phyloP scores from a whole-genome alignment of 2,888 invertebrate genomes.

The Thyatira batis region DNA sequence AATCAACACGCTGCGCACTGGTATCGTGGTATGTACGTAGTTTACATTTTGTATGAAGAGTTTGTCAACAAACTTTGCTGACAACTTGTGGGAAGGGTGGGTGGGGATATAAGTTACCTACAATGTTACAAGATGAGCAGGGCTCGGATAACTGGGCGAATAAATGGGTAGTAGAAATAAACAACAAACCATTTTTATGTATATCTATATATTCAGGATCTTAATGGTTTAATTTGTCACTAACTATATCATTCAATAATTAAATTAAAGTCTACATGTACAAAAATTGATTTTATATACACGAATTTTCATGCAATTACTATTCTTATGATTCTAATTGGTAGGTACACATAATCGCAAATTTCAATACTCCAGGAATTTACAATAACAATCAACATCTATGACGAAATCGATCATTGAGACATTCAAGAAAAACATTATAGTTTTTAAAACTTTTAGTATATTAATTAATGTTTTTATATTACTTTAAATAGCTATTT shows the following conservation, averaged over 20 bases:
- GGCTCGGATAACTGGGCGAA: neutral
- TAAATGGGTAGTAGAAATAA: constrained; percentile 15
- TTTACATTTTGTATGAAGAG: neutral
- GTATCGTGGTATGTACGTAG: neutral
- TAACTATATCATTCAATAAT: constrained; percentile 67
- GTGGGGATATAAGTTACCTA: neutral
- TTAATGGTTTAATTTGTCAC: constrained; percentile 77
- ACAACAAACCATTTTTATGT: constrained; percentile 46
- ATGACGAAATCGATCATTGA: constrained; percentile 51
- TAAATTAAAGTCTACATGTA: constrained; percentile 80
- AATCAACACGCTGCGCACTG: neutral
- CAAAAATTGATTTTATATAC: constrained; percentile 79
- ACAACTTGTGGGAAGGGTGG: neutral
- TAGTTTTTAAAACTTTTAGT: constrained; percentile 43
- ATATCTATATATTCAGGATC: constrained; percentile 77
- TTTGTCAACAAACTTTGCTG: neutral
- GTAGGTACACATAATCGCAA: constrained; percentile 61
- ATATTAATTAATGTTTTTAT: constrained; percentile 36
- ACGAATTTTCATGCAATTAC: constrained; percentile 70
- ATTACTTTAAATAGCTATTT: constrained; percentile 46
- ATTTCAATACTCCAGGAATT: constrained; percentile 56
- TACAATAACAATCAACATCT: constrained; percentile 61
- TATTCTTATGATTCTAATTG: constrained; percentile 66
- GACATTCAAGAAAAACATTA: constrained; percentile 45
- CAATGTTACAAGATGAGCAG: neutral